Percentiles rank a stretch among this genome's conserved stretches.
Conservation (phyloP, 1,140 invertebrate genomes). For the Drosophila miranda region DNA sequence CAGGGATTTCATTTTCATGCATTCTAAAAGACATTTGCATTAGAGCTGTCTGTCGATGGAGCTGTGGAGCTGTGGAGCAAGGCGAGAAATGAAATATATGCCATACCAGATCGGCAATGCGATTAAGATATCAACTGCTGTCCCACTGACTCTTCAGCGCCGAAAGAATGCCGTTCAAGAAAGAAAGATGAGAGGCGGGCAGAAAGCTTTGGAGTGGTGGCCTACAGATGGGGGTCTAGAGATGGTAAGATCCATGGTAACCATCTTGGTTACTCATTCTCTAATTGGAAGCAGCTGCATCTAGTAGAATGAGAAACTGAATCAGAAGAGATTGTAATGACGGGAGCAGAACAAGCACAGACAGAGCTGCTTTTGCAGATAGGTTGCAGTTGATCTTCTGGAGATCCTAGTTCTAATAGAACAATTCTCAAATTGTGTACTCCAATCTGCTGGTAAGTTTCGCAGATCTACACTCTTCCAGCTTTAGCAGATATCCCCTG, state of each 20-base stretch:
- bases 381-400: too few species aligned
- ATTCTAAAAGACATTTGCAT: slow-evolving; percentile 52
- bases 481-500: not conserved
- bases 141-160: slow-evolving; percentile 1
- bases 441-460: too few species aligned
- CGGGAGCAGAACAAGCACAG: too few species aligned
- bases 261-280: too few species aligned
- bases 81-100: slow-evolving; percentile 55
- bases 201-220: slow-evolving; percentile 16
- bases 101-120: slow-evolving; percentile 67
- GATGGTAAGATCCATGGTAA: not conserved
- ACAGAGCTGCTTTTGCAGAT: too few species aligned
- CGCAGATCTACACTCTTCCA: too few species aligned
- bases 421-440: too few species aligned
- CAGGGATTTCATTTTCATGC: slow-evolving; percentile 51
- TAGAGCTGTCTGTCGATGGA: slow-evolving; percentile 1
- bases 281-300: too few species aligned
- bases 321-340: too few species aligned
- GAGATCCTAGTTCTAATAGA: too few species aligned
- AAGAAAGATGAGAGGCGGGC: slow-evolving; percentile 56
- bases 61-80: not conserved
- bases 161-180: slow-evolving; percentile 54
- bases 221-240: not conserved
- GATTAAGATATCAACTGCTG: slow-evolving; percentile 73
- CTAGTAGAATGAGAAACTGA: too few species aligned